phyloP scores from a whole-genome alignment of 2,797 vertebrate species.

The Cyclopterus lumpus region DNA sequence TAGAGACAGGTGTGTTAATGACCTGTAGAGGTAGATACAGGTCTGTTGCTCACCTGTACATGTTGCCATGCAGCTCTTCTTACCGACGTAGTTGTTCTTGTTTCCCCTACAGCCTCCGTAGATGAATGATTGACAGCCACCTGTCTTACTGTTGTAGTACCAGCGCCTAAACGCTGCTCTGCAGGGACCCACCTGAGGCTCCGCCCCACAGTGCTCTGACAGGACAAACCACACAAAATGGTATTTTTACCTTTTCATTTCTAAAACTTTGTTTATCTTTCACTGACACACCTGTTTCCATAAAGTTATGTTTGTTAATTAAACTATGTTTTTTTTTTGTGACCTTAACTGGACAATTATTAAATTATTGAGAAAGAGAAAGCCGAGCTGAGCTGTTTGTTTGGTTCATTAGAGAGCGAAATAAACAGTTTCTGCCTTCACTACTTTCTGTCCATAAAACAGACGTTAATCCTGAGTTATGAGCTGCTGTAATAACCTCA shows the following conservation, averaged over 20 bases:
- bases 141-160: slow-evolving; percentile 74
- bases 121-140: slow-evolving; percentile 77
- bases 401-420: no score
- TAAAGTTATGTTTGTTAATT: no score
- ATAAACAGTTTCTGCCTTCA: no score
- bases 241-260: background rate
- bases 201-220: slow-evolving; percentile 78
- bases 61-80: slow-evolving; percentile 64
- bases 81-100: slow-evolving; percentile 76
- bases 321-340: no score
- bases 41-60: slow-evolving; percentile 60
- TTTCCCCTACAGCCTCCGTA: slow-evolving; percentile 86
- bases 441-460: no score
- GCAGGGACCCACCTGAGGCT: slow-evolving; percentile 77
- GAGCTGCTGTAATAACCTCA: no score
- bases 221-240: slow-evolving; percentile 19
- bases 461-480: no score
- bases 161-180: slow-evolving; percentile 78
- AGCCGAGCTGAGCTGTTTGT: no score
- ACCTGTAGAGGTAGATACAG: background rate
- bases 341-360: no score
- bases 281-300: no score
- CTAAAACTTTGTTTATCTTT: background rate
- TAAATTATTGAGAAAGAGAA: no score
- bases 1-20: background rate